These are phyloP conservation scores for Colostygia pectinataria DNA, from an alignment of 2,888 invertebrate genomes.

Conservation along the genomic window DNA sequence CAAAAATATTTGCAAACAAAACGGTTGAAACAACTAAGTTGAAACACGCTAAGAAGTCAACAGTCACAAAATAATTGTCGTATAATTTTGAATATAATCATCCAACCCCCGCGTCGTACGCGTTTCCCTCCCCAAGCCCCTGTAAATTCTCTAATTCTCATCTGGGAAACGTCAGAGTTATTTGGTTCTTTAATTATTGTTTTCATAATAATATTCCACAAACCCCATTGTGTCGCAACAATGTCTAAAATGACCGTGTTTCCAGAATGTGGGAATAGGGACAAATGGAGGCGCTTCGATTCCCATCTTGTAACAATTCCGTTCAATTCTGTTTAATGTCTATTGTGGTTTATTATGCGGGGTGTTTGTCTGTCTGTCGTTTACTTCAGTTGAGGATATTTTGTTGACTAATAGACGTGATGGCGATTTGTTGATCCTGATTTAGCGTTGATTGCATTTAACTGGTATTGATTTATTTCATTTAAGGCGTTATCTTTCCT, in stretches of 20 bases:
- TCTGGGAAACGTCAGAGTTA: too few species aligned
- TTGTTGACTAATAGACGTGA: conserved; percentile 40
- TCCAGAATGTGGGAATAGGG: conserved; percentile 54
- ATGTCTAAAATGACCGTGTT: conserved; percentile 24
- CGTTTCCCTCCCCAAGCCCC: too few species aligned
- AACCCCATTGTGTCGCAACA: conserved; percentile 18
- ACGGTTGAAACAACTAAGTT: too few species aligned
- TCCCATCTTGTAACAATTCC: conserved; percentile 59
- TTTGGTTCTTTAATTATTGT: neutral
- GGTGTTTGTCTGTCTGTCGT: conserved; percentile 60
- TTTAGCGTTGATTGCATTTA: conserved; percentile 23
- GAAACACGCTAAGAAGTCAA: too few species aligned
- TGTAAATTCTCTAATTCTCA: too few species aligned
- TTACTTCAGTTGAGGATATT: conserved; percentile 53
- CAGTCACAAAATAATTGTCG: too few species aligned
- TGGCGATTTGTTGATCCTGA: conserved; percentile 34
- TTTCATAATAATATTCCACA: conserved; percentile 5
- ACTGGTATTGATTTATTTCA: conserved; percentile 16
- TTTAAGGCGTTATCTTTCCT: too few species aligned
- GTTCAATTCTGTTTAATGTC: conserved; percentile 37
- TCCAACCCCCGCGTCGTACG: too few species aligned
- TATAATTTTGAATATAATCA: too few species aligned
- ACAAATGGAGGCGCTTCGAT: conserved; percentile 62
- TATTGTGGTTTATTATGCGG: conserved; percentile 65
- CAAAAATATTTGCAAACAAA: too few species aligned